Conservation (phyloP, 2,113 vertebrate species). For the Fukomys damarensis region DNA sequence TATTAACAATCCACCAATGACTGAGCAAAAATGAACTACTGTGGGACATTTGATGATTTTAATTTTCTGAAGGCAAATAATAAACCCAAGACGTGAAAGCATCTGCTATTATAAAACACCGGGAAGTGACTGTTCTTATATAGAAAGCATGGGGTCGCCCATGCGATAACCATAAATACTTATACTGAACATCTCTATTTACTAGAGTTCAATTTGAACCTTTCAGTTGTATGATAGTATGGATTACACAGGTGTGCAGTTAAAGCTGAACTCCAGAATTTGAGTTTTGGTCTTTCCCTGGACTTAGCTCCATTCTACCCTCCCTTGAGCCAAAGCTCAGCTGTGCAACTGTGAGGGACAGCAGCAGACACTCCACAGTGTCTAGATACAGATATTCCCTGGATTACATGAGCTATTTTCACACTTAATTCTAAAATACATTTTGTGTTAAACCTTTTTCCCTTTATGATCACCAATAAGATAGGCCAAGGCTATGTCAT, state of each 20-base stretch:
- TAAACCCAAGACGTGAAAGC: slow-evolving; percentile 3
- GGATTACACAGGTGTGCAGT: too few species aligned
- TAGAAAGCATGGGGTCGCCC: not conserved
- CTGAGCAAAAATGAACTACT: not conserved
- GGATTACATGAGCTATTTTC: not conserved
- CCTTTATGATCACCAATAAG: not conserved
- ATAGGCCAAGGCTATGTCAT: not conserved
- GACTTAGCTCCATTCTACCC: too few species aligned
- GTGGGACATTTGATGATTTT: not conserved
- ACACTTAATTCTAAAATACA: not conserved
- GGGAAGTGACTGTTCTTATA: not conserved
- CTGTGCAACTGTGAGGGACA: not conserved
- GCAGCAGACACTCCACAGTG: not conserved
- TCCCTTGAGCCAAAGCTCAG: not conserved
- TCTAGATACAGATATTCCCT: not conserved
- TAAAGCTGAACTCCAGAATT: not conserved
- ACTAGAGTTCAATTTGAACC: not conserved
- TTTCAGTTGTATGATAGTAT: not conserved
- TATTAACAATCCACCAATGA: slow-evolving; percentile 46
- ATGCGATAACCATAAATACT: not conserved
- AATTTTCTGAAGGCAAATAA: slow-evolving; percentile 4
- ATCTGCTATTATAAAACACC: not conserved
- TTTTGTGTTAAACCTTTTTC: not conserved
- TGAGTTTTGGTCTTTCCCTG: not conserved
- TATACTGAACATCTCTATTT: not conserved